These are phyloP conservation scores for Drosophila arizonae DNA, from an alignment of 1,140 invertebrate genomes.

Conservation along the genomic window DNA sequence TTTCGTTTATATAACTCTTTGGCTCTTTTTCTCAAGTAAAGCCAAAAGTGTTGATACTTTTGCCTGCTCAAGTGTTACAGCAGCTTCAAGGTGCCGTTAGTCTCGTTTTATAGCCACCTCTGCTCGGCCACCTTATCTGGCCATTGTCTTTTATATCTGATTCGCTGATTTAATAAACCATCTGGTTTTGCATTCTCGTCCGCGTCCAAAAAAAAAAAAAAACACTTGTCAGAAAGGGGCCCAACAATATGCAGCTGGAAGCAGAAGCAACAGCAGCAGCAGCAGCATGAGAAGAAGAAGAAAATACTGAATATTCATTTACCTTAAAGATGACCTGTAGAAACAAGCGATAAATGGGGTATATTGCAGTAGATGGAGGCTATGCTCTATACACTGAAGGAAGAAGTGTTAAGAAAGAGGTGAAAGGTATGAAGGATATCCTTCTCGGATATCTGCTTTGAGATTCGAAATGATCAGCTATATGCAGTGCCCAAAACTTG, in stretches of 20 bases:
- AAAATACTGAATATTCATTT: slow-evolving; percentile 31
- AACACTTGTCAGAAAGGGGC: slow-evolving; percentile 11
- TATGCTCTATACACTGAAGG: neutral
- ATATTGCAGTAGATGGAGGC: neutral
- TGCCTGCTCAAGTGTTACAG: neutral
- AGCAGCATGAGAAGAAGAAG: neutral
- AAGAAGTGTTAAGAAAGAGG: neutral
- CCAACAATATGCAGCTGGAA: slow-evolving; percentile 4
- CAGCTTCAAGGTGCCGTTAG: neutral
- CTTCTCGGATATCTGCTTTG: no score
- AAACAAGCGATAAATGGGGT: neutral
- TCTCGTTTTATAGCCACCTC: slow-evolving; percentile 7
- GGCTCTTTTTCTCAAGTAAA: neutral
- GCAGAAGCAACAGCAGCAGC: neutral
- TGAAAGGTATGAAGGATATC: neutral
- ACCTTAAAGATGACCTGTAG: slow-evolving; percentile 15
- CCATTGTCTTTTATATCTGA: slow-evolving; percentile 18
- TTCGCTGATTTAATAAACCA: slow-evolving; percentile 16
- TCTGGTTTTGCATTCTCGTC: slow-evolving; percentile 3
- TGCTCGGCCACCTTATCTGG: slow-evolving; percentile 10
- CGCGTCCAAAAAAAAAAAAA: neutral
- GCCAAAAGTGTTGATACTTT: neutral
- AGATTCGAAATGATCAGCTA: no score
- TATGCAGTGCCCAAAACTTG: no score
- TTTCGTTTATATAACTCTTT: no score